Evolutionary conservation across 1,140 invertebrate species (phyloP), one percentile per base, ranked within the genome.

Genomic region (Metaphire vulgaris): DNA sequence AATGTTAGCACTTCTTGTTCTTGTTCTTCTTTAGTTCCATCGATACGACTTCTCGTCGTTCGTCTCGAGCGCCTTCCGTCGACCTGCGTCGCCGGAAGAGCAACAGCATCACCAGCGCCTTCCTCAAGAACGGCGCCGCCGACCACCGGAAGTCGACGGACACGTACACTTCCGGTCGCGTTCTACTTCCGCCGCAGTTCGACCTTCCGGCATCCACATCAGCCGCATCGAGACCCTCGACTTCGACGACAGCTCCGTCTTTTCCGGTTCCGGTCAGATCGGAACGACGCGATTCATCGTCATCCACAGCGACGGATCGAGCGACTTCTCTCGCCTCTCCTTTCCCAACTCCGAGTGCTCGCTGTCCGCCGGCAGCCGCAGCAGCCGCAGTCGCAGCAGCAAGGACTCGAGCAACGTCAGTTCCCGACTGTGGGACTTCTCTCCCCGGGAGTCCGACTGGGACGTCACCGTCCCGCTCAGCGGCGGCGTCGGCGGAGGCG

Each of bases 121-220:
- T 30, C 74, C 74, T 76, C 14, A 30, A 26, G n/a, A 26, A 33
- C 21, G 21, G 41, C 2, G 75, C 32, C 12, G 30, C 71, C 26
- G 75, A 76, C 15, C 70, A 69, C 6, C 69, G 64, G 41, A 72
- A 73, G 41, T 72, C 71, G n/a, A 30, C 65, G 26, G 70, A 72
- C 69, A 66, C 66, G 12, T 69, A 21, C 31, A 68, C 71, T 12
- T 33, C 29, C 16, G 70, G 32, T 12, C 33, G 33, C 14, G 71
- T 33, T 34, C 32, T 73, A 28, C 32, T 73, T 28, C 72, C 34
- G 32, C 30, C 29, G 21, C 69, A 31, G 12, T 76, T 72, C 41
- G 75, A 76, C 29, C 75, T 76, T 16, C 75, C 75, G 6, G 75
- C 15, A 76, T 76, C 41, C 75, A 76, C 31, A 76, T 76, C 28